Evolutionary conservation across 2,888 invertebrate species (phyloP).

Genomic region (Clanis bilineata): DNA sequence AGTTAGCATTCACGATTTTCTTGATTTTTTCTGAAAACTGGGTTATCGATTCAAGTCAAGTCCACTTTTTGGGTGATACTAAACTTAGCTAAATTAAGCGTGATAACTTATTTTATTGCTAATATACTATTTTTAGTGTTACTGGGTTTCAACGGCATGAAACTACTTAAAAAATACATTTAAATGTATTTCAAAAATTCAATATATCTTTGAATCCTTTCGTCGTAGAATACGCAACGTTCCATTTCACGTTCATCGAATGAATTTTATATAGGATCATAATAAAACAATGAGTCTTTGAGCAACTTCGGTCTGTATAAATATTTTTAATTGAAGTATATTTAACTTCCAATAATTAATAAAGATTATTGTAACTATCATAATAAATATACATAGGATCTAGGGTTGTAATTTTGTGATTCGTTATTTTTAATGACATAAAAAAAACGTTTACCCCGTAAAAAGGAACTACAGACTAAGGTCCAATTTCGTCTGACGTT

Average conservation of each 20-base stretch:
- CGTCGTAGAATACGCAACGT: background rate
- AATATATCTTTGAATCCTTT: background rate
- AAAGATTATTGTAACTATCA: too few relatives aligned
- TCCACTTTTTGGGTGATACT: slow-evolving; percentile 46
- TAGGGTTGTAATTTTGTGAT: too few relatives aligned
- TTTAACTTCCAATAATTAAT: too few relatives aligned
- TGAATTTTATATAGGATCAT: too few relatives aligned
- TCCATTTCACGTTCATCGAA: background rate
- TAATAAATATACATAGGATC: too few relatives aligned
- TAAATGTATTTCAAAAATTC: slow-evolving; percentile 1
- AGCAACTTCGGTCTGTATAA: too few relatives aligned
- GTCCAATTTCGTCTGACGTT: too few relatives aligned
- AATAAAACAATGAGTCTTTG: too few relatives aligned
- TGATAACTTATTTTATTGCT: background rate
- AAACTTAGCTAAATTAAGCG: background rate
- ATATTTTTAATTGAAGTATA: too few relatives aligned
- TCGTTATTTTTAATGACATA: too few relatives aligned
- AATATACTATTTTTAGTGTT: background rate
- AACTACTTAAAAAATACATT: background rate
- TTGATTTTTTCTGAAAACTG: slow-evolving; percentile 37
- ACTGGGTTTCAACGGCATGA: background rate
- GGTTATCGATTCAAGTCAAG: slow-evolving; percentile 64
- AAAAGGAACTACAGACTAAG: too few relatives aligned
- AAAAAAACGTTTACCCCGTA: too few relatives aligned
- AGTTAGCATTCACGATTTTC: background rate